Evolutionary conservation across 2,888 invertebrate species (phyloP), one percentile per base, ranked within the genome.

Genomic region (Cheilosia variabilis): DNA sequence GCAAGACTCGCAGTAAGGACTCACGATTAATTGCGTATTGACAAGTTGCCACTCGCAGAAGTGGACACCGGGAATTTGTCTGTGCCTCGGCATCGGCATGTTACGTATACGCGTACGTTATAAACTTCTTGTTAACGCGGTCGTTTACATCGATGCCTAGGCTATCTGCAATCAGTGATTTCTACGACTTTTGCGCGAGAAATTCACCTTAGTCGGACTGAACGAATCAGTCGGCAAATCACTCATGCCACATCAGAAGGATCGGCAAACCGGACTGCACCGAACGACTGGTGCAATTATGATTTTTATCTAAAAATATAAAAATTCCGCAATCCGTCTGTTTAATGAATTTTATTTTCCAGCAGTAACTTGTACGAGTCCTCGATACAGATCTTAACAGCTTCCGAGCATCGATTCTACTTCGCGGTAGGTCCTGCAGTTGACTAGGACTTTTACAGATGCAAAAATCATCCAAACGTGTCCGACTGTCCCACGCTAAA

Each of bases 1-100:
- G 31, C 60, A 52, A 73, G 34, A 45, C 55, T 65, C 58, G n/a
- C 69, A 53, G 83, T 69, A 80, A 84, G 84, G 84, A 84, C 80
- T 76, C 84, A 84, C 80, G 75, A 84, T 84, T 75, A 84, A 84
- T 84, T 84, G 79, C 79, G 79, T 79, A 84, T 84, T 84, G 84
- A 84, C 84, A 84, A 80, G 84, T 75, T 75, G 84, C 75, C 71
- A 84, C 75, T 84, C 75, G 47, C 65, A 65, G 58, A 37, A 58
- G 19, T 60, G 3, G 53, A 17, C 68, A 52, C 73, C 24, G 80
- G 58, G 75, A 84, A 80, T 80, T 80, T 80, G 84, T 79, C 63
- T 45, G 22, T 58, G 37, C 43, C 52, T 47, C 58, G 34, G 53
- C 43, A 45, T 50, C 43, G 60, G 27, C 60, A 50, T 60, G 63